Evolutionary conservation across 92 coral and sea anemone species (phyloP), one percentile per base, ranked within the genome.

Genomic region (Muricea muricata): DNA sequence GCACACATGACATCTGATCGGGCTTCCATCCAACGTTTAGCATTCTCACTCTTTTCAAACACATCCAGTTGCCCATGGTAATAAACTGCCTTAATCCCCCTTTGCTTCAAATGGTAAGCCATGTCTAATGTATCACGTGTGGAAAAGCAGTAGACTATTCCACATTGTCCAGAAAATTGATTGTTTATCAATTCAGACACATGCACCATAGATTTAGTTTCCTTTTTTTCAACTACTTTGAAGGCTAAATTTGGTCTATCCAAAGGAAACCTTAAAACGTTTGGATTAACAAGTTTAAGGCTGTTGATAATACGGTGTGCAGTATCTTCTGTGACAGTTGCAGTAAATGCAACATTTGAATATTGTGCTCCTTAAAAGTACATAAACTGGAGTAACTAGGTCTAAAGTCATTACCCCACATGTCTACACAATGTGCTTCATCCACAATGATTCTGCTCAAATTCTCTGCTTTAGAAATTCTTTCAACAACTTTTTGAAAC

Each of bases 371-470:
- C 31, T 41, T 28, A 13, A 81, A 41, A 23, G 45, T 42, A 42
- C 21, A n/a, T 1, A 81, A 17, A 13, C 68, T 35, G 2, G 48
- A 57, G 32, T 81, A 75, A 71, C 74, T 67, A 1, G 88, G 88
- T 65, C 88, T 12, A 7, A 52, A 52, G 26, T 52, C 4, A 13
- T 9, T 9, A 4, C 60, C 60, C 60, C 60, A 52, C 1, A 61
- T 75, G 46, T 84, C 83, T 9, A 84, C 46, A 32, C 83, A 84
- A 46, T 84, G 87, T 1, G 80, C 87, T 31, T 84, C 82, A 29
- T 65, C 72, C 25, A 61, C 34, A 21, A 81, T 20, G 20, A 65
- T 34, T 18, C 57, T 58, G 5, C 1, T 5, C 1, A 58, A 58
- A 1, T 1, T 58, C 8, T 30, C 25, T 58, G 67, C 8, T 30